phyloP scores from a whole-genome alignment of 2,113 vertebrate species.

The Octodon degus region DNA sequence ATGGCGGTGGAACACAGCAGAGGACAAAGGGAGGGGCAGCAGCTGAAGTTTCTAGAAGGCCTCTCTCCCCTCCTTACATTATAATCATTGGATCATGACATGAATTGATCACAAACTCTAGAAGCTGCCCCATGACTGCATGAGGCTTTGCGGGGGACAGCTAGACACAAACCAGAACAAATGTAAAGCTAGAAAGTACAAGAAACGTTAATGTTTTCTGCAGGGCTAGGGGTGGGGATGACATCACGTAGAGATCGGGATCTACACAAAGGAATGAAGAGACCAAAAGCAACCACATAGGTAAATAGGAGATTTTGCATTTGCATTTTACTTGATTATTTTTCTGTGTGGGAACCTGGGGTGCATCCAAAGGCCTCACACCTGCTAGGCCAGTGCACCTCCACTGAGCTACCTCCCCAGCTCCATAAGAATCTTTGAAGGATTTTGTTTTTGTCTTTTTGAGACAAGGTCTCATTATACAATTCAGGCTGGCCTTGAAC shows the following conservation, averaged over 20 bases:
- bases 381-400: background rate
- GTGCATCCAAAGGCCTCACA: background rate
- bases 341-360: background rate
- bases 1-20: no score
- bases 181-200: background rate
- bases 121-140: background rate
- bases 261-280: slow-evolving; percentile 13
- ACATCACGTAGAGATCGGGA: slow-evolving; percentile 39
- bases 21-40: no score
- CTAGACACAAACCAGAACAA: background rate
- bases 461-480: background rate
- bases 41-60: no score
- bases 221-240: background rate
- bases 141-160: no score
- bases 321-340: background rate
- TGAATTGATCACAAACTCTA: background rate
- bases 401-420: background rate
- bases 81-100: no score
- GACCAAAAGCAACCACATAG: background rate
- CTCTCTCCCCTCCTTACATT: no score
- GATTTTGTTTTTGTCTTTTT: background rate
- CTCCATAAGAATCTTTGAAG: background rate
- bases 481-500: background rate
- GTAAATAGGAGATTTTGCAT: background rate
- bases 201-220: slow-evolving; percentile 9